These are phyloP conservation scores for Diabrotica undecimpunctata DNA, from an alignment of 1,140 invertebrate genomes.

Conservation along the genomic window DNA sequence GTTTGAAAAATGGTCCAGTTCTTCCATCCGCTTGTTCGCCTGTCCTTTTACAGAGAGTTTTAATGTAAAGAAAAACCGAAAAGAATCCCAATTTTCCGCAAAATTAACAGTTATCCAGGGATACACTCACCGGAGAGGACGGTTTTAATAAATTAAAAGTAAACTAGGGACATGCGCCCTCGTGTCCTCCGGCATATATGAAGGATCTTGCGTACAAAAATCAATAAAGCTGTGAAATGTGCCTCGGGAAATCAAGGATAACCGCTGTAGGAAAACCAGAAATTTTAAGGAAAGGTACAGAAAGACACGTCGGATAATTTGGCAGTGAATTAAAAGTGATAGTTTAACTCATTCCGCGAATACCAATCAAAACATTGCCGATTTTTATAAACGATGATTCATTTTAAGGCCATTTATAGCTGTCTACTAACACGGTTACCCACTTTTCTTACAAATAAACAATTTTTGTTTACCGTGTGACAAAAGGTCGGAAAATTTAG, in stretches of 20 bases:
- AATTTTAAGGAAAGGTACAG: background rate
- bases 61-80: no score
- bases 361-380: no score
- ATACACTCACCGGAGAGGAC: background rate
- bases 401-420: background rate
- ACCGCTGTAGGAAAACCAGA: background rate
- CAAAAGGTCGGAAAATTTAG: conserved; percentile 1
- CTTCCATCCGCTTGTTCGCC: no score
- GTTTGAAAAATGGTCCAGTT: no score
- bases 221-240: conserved; percentile 18
- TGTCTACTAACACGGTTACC: background rate
- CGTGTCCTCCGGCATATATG: background rate
- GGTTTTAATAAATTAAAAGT: conserved; percentile 8
- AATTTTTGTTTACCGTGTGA: conserved; percentile 1
- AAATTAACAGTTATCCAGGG: conserved; percentile 3
- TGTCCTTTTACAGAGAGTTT: no score
- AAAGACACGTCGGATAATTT: no score
- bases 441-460: conserved; percentile 4
- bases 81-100: background rate
- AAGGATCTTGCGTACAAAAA: conserved; percentile 4
- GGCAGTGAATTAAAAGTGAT: no score
- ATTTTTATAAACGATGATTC: conserved; percentile 3
- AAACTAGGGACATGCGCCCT: conserved; percentile 9
- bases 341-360: no score
- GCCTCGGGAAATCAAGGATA: conserved; percentile 16